Evolutionary conservation across 2,888 invertebrate species (phyloP), one percentile per base, ranked within the genome.

Genomic region (Dolomedes plantarius): DNA sequence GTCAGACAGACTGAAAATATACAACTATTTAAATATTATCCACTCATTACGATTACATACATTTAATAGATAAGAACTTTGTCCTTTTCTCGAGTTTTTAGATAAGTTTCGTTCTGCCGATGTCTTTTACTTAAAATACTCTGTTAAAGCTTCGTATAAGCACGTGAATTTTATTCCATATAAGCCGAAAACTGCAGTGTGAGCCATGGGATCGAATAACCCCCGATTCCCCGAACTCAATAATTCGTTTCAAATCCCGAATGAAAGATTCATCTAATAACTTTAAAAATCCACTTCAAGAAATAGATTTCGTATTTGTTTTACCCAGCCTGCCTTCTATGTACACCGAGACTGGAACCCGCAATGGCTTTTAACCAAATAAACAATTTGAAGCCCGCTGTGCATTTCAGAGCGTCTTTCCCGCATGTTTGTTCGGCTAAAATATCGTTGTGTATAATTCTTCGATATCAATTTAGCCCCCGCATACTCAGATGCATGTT

Each of bases 321-420:
- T 36, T 69, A n/a, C 16, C 28, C 39, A 27, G 19, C 13, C 28
- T 23, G 28, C 7, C 69, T 69, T n/a, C n/a, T 69, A 41, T 69
- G 41, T 11, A 69, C 41, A 41, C 28, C 11, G 69, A 36, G 41
- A 69, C 16, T 13, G 27, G 11, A 36, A 41, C 77, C 56, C 39
- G 77, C 56, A 77, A 85, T 85, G 83, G 77, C 77, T 85, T 77
- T 85, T 78, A 85, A 85, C 83, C 77, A 85, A 85, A 85, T 73
- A 85, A 85, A 85, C 83, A 85, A 85, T 85, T 64, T 27, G 46
- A 72, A 39, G 32, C 68, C 81, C 62, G 77, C 83, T 85, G 83
- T 85, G 83, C 83, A 77, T 85, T 85, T 85, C 75, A 71, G 64
- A 31, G 75, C 27, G 46, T n/a, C 71, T 62, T 82, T n/a, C 62